Conservation (phyloP, 2,113 vertebrate genomes). For the Carettochelys insculpta region DNA sequence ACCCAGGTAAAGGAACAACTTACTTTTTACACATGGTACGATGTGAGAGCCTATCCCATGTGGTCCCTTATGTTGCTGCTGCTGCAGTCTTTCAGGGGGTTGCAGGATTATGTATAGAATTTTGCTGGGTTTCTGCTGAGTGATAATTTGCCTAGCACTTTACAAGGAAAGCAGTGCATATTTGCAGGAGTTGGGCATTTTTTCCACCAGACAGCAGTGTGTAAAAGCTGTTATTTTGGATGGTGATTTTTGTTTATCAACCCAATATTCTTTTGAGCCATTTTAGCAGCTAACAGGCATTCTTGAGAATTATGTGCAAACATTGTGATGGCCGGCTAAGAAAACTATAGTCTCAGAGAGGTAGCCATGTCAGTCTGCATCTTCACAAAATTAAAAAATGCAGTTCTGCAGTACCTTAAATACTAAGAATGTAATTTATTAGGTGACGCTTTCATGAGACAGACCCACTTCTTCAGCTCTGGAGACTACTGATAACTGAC, state of each 20-base stretch:
- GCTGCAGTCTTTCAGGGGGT: not conserved
- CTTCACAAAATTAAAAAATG: no score
- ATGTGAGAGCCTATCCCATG: not conserved
- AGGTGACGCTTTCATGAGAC: no score
- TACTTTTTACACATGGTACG: not conserved
- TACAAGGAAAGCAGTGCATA: not conserved
- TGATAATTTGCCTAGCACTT: not conserved
- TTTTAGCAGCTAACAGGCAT: not conserved
- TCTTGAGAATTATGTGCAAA: not conserved
- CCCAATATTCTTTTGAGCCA: not conserved
- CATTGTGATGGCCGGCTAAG: not conserved
- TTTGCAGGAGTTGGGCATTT: not conserved
- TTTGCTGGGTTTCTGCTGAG: not conserved
- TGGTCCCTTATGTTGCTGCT: not conserved
- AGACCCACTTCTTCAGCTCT: no score
- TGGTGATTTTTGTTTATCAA: not conserved
- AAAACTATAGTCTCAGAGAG: no score
- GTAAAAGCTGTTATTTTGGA: not conserved
- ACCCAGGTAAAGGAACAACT: not conserved
- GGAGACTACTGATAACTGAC: no score
- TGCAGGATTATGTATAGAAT: conserved; percentile 16
- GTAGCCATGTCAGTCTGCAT: no score
- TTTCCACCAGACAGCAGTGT: not conserved
- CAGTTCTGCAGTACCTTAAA: no score
- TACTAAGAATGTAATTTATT: no score